Base-by-base conservation (phyloP, 2,113 vertebrate species). In the Atlantisia rogersi region DNA sequence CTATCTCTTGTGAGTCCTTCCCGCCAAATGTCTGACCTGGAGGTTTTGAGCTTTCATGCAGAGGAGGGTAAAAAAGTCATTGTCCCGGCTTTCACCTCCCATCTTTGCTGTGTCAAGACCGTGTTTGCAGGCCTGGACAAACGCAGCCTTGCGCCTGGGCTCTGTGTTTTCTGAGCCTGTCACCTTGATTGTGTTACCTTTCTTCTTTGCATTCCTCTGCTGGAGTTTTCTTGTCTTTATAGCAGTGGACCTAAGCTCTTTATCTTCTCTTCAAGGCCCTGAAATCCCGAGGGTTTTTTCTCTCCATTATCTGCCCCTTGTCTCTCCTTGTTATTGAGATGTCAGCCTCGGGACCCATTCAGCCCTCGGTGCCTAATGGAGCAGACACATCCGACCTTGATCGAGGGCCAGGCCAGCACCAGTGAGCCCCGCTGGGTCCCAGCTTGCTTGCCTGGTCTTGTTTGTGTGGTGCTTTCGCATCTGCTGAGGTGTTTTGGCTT, bases 241-340 rank as follows among this genome's bases (percentile, higher is more conserved):
- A 83, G 44, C 15, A 29, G 31, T 10, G 46, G 25, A 56, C 35
- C 52, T 77, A 77, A 95, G 75, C 50, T 77, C 68, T 92, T 91
- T 82, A 63, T 85, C 40, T 94, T 88, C 68, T 91, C 37, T 91
- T 82, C 78, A 82, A 76, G 70, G 44, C 50, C 19, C n/a, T 85
- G 44, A 88, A 70, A 10, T 79, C 52, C 2, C 19, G 50, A 40
- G 75, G 31, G 5, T 6, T 87, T 94, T 94, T 95, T 35, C 31
- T 76, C 21, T 76, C 37, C 2, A 0, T 67, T 86, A 81, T 81
- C 55, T 88, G 15, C 28, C 62, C 18, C n/a, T 69, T 48, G n/a
- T 84, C 40, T 50, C 63, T 62, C 67, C 50, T 90, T 63, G 44
- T 77, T 94, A 80, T 26, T 86, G 79, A 94, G 76, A 68, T 68